Evolutionary conservation across 2,797 vertebrate genomes (phyloP).

Genomic region (Gymnopithys bicolor): DNA sequence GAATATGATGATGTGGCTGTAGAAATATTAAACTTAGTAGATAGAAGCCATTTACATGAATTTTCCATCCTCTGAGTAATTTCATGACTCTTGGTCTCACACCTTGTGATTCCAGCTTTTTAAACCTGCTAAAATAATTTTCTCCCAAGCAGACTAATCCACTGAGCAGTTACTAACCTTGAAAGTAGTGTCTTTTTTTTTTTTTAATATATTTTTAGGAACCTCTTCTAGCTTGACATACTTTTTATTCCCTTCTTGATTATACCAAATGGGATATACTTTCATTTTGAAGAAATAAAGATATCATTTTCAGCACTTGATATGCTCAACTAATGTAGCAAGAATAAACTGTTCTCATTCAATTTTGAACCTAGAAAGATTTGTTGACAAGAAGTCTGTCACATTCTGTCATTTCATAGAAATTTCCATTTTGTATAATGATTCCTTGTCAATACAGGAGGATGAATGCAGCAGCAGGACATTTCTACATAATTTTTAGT

Average conservation of each 20-base stretch:
- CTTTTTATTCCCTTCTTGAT: background rate
- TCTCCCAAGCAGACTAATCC: background rate
- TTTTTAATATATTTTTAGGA: background rate
- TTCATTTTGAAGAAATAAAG: background rate
- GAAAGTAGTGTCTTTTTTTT: background rate
- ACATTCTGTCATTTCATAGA: background rate
- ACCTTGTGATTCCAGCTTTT: background rate
- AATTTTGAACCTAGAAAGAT: background rate
- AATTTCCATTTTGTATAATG: background rate
- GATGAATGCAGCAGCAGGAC: background rate
- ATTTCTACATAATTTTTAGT: background rate
- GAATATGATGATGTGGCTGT: background rate
- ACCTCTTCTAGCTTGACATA: background rate
- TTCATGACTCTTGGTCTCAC: background rate
- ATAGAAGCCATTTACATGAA: background rate
- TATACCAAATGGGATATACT: background rate
- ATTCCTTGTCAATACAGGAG: background rate
- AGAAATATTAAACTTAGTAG: background rate
- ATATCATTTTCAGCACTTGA: background rate
- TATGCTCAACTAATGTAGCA: background rate
- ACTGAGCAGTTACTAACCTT: background rate
- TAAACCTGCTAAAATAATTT: conserved; percentile 1
- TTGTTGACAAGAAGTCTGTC: background rate
- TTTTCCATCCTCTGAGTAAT: background rate
- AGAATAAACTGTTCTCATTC: background rate